phyloP scores from a whole-genome alignment of 1,140 invertebrate species.

The Drosophila littoralis region DNA sequence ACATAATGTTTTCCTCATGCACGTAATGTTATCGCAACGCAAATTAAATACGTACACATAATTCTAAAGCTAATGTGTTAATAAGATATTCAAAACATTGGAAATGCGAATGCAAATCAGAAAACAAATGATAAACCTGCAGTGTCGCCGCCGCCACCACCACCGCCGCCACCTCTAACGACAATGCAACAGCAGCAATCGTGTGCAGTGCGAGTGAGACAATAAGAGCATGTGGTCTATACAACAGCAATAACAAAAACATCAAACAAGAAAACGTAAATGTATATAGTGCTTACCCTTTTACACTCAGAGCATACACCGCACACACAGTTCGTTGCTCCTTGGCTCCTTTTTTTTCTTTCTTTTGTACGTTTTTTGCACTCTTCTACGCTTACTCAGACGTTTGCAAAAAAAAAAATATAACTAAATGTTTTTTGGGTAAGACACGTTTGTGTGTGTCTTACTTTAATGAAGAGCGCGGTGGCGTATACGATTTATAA shows the following conservation, averaged over 20 bases:
- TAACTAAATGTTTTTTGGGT: constrained; percentile 48
- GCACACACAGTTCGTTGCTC: constrained; percentile 79
- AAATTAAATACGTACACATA: neutral
- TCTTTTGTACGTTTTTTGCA: constrained; percentile 66
- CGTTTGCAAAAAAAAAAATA: constrained; percentile 58
- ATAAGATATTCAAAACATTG: constrained; percentile 31
- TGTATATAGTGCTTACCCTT: constrained; percentile 73
- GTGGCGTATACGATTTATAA: constrained; percentile 30
- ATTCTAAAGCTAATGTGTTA: constrained; percentile 15
- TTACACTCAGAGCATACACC: constrained; percentile 65
- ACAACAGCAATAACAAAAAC: constrained; percentile 55
- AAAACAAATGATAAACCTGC: constrained; percentile 65
- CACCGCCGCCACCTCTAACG: constrained; percentile 13
- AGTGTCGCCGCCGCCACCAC: constrained; percentile 16
- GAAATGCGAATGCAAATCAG: constrained; percentile 25
- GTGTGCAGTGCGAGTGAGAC: constrained; percentile 34
- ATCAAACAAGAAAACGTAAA: constrained; percentile 41
- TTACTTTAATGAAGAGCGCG: constrained; percentile 37
- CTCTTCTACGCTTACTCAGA: constrained; percentile 72
- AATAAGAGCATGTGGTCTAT: constrained; percentile 36
- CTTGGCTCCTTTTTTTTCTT: constrained; percentile 70
- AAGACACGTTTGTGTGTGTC: constrained; percentile 43
- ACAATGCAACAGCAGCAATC: constrained; percentile 56
- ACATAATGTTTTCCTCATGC: constrained; percentile 23
- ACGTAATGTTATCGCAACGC: constrained; percentile 16